Base-by-base conservation (phyloP, 2,888 invertebrate genomes). In the Helleia helle region DNA sequence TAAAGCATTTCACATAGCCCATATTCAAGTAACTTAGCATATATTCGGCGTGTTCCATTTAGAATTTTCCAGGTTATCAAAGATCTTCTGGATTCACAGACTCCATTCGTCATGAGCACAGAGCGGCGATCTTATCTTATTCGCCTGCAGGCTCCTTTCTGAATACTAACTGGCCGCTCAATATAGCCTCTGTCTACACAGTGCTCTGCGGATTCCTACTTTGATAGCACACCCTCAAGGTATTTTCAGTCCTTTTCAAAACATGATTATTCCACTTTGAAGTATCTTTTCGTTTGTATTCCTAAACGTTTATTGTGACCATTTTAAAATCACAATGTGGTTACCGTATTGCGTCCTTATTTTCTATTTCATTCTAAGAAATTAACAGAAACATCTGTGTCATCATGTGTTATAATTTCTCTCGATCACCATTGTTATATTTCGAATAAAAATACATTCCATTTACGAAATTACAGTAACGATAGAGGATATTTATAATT, bases 141-240 rank as follows among this genome's bases (percentile, higher is more conserved):
- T 58, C 41, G 57, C 73, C 81, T 74, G 59, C 73, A 72, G 80
- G 80, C 79, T 67, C 72, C 80, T 79, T 75, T 80, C 71, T 79
- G 77, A 76, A 83, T 80, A 79, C 76, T 80, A 80, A 81, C 79
- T 73, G 74, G 65, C 56, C 66, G 62, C 69, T 72, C 69, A 70
- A 68, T 66, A 62, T 31, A 18, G 42, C 47, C 54, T 54, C 57
- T 30, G 40, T 43, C 44, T 41, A 38, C 44, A 43, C 13, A 40
- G n/a, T 22, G 31, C 15, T 39, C 58, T 50, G 55, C 26, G 56
- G 65, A 67, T 63, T 58, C 62, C 64, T 59, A 72, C 72, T 74
- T 74, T 72, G 76, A 75, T 69, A 59, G 56, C 55, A 54, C 49
- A 53, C 59, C 79, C 75, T 50, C 55, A 54, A 71, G 81, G 65